These are phyloP conservation scores for Archaeoteleia sp. DNA, from an alignment of 2,888 invertebrate species.

Conservation along the genomic window DNA sequence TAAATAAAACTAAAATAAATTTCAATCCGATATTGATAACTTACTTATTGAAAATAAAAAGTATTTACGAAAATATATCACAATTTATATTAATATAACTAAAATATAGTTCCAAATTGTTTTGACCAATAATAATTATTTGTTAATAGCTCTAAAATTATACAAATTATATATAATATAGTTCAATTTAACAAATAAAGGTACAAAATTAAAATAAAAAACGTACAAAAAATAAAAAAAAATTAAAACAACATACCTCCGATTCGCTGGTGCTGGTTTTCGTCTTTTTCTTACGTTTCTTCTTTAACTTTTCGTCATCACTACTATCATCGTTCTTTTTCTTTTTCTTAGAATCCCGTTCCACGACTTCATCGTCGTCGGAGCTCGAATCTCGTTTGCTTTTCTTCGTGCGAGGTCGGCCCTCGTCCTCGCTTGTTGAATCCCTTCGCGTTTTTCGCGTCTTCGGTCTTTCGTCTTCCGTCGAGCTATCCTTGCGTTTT, in stretches of 20 bases:
- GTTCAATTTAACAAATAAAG: too few relatives aligned
- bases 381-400: conserved; percentile 73
- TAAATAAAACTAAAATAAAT: too few relatives aligned
- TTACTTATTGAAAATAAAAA: too few relatives aligned
- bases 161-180: too few relatives aligned
- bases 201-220: too few relatives aligned
- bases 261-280: conserved; percentile 73
- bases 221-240: conserved; percentile 7
- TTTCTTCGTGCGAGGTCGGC: conserved; percentile 64
- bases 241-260: conserved; percentile 64
- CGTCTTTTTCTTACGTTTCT: conserved; percentile 75
- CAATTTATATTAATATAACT: too few relatives aligned
- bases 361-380: conserved; percentile 80
- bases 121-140: too few relatives aligned
- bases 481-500: conserved; percentile 79
- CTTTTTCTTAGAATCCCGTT: conserved; percentile 79
- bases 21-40: too few relatives aligned
- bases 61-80: too few relatives aligned
- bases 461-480: conserved; percentile 77
- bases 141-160: too few relatives aligned
- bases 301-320: conserved; percentile 77
- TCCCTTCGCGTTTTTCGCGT: conserved; percentile 75
- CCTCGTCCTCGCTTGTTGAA: conserved; percentile 70
- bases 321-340: conserved; percentile 80
- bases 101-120: too few relatives aligned